Base-by-base conservation (phyloP, 2,888 invertebrate species). In the Trachelus tabidus region DNA sequence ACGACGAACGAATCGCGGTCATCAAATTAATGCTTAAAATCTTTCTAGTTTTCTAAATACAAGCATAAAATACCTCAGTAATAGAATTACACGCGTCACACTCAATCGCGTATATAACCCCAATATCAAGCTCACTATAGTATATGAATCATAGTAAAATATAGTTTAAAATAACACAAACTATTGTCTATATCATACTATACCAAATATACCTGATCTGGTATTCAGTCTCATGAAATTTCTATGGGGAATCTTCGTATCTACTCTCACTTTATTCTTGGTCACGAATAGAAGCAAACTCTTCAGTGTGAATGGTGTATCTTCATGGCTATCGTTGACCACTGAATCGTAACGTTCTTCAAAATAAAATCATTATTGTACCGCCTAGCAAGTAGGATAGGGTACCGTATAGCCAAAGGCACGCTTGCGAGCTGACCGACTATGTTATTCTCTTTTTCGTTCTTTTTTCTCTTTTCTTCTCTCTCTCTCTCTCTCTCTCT, bases 381-480 rank as follows among this genome's bases (percentile, higher is more conserved):
- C 76, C 73, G 79, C 76, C 79, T 82, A 78, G 76, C 84, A 86
- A 87, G 86, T 87, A 86, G 86, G 85, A 85, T 86, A 81, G 79
- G 75, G 84, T 87, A 86, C 86, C 86, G 87, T 87, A 87, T 79
- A 79, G 77, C 79, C 81, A 76, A 81, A 83, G 82, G 78, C 82
- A 80, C 75, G 81, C 81, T 81, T 81, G 79, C 76, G 76, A 75
- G 82, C 23, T 82, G 83, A 85, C 83, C 84, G 83, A 85, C 82
- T 83, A 83, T 81, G 76, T 34, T 77, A 71, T 56, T 56, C 69
- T 30, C 34, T 31, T 15, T 75, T 31, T 75, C 40, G n/a, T 30
- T 56, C 56, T 15, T n/a, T 75, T 31, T 56, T 23, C 12, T 15
- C 79, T 33, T 76, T 40, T 40, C 40, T 34, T 33, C 33, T 33